These are phyloP conservation scores for Passer domesticus DNA, from an alignment of 2,113 vertebrate genomes.

Conservation along the genomic window DNA sequence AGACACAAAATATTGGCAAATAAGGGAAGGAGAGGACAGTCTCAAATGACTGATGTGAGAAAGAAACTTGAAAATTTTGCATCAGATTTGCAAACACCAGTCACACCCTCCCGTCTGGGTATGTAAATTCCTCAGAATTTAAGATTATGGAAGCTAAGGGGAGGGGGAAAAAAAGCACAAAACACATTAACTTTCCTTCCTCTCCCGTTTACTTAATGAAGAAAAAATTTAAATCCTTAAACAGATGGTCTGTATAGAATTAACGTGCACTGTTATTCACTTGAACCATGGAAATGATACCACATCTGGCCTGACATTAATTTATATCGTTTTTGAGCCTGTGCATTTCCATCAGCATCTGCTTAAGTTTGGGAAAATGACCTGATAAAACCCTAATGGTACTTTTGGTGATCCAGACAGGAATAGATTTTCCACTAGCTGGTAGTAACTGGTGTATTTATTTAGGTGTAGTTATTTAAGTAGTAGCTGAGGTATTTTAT, in stretches of 20 bases:
- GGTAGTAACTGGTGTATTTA: neutral
- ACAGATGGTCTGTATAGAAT: neutral
- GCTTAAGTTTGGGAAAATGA: neutral
- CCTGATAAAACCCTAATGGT: neutral
- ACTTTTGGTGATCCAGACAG: neutral
- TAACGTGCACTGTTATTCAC: neutral
- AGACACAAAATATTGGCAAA: neutral
- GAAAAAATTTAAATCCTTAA: neutral
- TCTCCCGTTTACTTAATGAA: neutral
- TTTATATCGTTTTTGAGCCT: neutral
- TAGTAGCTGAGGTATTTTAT: neutral
- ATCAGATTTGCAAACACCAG: neutral
- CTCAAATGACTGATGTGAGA: neutral
- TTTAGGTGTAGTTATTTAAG: neutral
- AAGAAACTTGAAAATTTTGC: neutral
- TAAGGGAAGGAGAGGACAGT: neutral
- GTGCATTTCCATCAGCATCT: neutral
- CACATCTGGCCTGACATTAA: neutral
- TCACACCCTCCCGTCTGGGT: accelerated
- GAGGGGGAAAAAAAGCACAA: accelerated
- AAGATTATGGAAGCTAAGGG: neutral
- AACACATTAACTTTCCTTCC: neutral
- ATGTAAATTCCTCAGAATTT: neutral
- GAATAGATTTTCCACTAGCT: neutral
- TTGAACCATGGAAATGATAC: neutral